A percentile compares a stretch with the other conserved stretches of the same genome.
Evolutionary conservation across 2,113 vertebrate species (phyloP).

Genomic region (Ochotona princeps): DNA sequence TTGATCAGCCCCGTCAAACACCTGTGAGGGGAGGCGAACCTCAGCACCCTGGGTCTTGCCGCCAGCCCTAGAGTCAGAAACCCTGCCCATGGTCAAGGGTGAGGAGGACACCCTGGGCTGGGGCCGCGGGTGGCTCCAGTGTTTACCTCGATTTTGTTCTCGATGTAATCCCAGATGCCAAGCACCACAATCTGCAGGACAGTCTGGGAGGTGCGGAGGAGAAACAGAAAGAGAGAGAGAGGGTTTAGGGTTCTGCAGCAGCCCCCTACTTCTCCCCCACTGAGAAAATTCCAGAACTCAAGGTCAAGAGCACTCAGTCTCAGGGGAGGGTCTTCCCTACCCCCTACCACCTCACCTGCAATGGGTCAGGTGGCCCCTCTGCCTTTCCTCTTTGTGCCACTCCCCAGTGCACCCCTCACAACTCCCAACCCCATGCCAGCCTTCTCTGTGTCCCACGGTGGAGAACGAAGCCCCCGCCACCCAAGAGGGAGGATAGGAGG

Average conservation of each 20-base stretch:
- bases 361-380: background rate
- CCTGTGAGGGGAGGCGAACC: slow-evolving; percentile 82
- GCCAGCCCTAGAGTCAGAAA: background rate
- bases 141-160: slow-evolving; percentile 99
- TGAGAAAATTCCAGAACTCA: background rate
- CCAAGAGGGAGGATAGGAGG: too few relatives aligned
- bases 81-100: too few relatives aligned
- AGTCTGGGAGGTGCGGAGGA: slow-evolving; percentile 87
- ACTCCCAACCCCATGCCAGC: background rate
- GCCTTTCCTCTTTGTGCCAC: background rate
- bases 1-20: slow-evolving; percentile 98
- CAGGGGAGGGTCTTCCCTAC: background rate
- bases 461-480: too few relatives aligned
- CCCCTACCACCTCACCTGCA: background rate
- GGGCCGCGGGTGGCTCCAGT: background rate
- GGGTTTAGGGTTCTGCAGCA: background rate
- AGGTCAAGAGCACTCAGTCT: background rate
- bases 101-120: background rate
- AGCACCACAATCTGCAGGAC: slow-evolving; percentile 97
- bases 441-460: too few relatives aligned
- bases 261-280: too few relatives aligned
- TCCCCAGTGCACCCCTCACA: background rate
- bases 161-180: slow-evolving; percentile 99
- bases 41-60: background rate
- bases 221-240: slow-evolving; percentile 41